Evolutionary conservation across 1,140 invertebrate genomes (phyloP), one percentile per base, ranked within the genome.

Genomic region (Drosophila lacertosa): DNA sequence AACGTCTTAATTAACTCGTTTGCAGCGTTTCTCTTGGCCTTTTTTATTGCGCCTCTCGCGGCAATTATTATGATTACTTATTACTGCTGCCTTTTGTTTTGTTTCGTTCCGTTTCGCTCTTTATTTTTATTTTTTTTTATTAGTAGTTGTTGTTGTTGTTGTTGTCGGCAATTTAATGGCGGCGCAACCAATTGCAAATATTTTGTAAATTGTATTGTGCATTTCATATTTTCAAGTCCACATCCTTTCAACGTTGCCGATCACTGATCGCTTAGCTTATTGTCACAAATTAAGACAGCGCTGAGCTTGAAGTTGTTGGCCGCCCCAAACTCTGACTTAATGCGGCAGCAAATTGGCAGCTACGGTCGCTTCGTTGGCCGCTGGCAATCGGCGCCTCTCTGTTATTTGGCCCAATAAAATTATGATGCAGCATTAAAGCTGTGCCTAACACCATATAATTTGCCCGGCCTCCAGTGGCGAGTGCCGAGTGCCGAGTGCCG

Each of bases 21-120:
- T 47, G 54, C 53, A 68, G 70, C 39, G 37, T 59, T 72, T 45
- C 70, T 66, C 47, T 77, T 54, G 24, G 40, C n/a, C n/a, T n/a
- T 63, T 84, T 88, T 88, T 82, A 88, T 75, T 65, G 59, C 78
- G 22, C 74, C 74, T 89, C 63, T 78, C 74, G 60, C 58, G 74
- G 74, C 71, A 82, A 88, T 88, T 88, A 88, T 88, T 88, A 88
- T 88, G 82, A 88, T 89, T 84, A 84, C 81, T 77, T 84, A 84
- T 86, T 86, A 86, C 53, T 86, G 73, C 60, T 65, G 81, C 80
- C 77, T 84, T 79, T 79, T 82, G 68, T 76, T 75, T 75, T 40
- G 58, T 68, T 82, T 22, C 70, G 77, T 74, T 84, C 79, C 60
- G 68, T 79, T 77, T n/a, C n/a, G n/a, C n/a, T n/a, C n/a, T n/a